Base-by-base conservation (phyloP, 1,140 invertebrate species). In the Alviniconcha marisindica region DNA sequence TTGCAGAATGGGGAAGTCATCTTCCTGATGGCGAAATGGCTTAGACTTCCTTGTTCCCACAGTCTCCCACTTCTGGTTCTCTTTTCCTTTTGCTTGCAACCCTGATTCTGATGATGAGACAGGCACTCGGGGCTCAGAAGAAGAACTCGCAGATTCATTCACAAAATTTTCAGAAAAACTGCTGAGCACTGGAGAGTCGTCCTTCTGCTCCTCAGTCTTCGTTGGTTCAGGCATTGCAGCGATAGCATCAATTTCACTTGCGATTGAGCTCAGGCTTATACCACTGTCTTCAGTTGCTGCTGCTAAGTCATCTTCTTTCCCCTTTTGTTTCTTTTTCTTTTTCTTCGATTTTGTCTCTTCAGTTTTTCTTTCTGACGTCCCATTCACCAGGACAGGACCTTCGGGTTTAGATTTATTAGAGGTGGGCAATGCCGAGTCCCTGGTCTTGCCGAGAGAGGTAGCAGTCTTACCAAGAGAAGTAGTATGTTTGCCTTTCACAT, bases 291-390 rank as follows among this genome's bases (percentile, higher is more conserved):
- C 63, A 79, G 69, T 84, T 63, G 48, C 69, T 38, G 36, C n/a
- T 78, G 21, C 51, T 73, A 66, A 82, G 3, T 84, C 77, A 87
- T 91, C 88, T 24, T 86, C 81, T 69, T 89, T 89, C 63, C 90
- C 90, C 77, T 91, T 92, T 80, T 91, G 91, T 71, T 92, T 92
- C 77, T 90, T 91, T 88, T 88, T 86, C 71, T 88, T 91, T 73
- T 82, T 87, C 66, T 87, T 87, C 38, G 69, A 85, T 60, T 84
- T 54, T 83, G 74, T 84, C 69, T 85, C 66, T 79, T 80, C 60
- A 31, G 60, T 66, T 38, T 33, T 48, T 24, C 28, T 42, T 38
- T 71, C 60, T 28, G 56, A 69, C 28, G n/a, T 71, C 5, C 79
- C 60, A 81, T 69, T 81, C 18, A 42, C n/a, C 40, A 42, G 10